Percentiles rank a stretch among this genome's conserved stretches.
These are phyloP conservation scores for Sphaeramia orbicularis DNA, from an alignment of 2,797 vertebrate genomes.

Conservation along the genomic window DNA sequence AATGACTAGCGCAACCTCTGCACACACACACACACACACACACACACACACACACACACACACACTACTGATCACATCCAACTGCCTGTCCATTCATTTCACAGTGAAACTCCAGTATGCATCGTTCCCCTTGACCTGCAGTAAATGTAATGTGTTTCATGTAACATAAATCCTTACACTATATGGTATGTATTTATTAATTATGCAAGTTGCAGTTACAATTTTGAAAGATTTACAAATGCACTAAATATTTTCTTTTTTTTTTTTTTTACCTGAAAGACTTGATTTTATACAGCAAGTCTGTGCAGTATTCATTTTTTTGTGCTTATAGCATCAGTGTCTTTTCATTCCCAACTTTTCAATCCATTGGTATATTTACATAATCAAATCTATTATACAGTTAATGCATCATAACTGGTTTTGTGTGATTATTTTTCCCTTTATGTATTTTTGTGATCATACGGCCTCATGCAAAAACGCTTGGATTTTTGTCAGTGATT, in stretches of 20 bases:
- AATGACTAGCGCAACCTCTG: too few species aligned
- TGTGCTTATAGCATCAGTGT: conserved; percentile 1
- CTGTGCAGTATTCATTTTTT: conserved; percentile 21
- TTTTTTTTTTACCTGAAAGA: conserved; percentile 11
- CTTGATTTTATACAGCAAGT: conserved; percentile 10
- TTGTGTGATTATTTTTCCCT: conserved; percentile 12
- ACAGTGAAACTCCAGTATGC: conserved; percentile 44
- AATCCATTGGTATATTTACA: conserved; percentile 9
- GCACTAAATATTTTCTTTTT: conserved; percentile 37
- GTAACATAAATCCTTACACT: conserved; percentile 33
- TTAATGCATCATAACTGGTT: conserved; percentile 21
- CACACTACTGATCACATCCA: conserved; percentile 53
- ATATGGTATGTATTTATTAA: conserved; percentile 51
- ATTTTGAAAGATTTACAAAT: conserved; percentile 41
- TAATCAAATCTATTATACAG: conserved; percentile 6
- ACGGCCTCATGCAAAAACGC: too few species aligned
- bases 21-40: too few species aligned
- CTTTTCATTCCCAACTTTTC: conserved; percentile 12
- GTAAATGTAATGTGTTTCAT: conserved; percentile 33
- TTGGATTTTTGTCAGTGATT: too few species aligned
- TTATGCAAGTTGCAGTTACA: conserved; percentile 51
- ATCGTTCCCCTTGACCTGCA: conserved; percentile 21
- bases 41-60: too few species aligned
- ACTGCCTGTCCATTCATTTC: conserved; percentile 7
- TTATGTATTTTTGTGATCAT: conserved; percentile 11